phyloP scores from a whole-genome alignment of 2,888 invertebrate genomes.

The Stramonita haemastoma region DNA sequence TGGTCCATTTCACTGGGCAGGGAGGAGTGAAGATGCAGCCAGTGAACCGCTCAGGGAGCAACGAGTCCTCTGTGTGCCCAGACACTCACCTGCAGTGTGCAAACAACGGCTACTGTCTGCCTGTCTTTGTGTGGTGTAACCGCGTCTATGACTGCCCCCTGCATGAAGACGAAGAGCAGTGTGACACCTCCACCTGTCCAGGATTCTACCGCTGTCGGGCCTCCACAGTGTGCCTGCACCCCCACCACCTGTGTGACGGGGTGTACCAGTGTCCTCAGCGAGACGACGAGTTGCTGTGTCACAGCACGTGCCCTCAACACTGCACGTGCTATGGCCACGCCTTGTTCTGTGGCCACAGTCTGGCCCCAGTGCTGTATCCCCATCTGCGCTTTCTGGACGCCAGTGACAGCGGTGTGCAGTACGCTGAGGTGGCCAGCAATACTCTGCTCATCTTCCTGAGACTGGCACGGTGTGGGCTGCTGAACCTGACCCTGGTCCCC shows the following conservation, averaged over 20 bases:
- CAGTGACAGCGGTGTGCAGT: neutral
- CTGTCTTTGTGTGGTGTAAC: conserved; percentile 31
- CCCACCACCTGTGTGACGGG: neutral
- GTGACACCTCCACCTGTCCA: neutral
- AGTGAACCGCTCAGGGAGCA: neutral
- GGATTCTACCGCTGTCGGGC: conserved; percentile 15
- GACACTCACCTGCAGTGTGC: conserved; percentile 23
- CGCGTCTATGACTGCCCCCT: conserved; percentile 21
- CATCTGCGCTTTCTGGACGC: conserved; percentile 28
- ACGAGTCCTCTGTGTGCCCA: neutral
- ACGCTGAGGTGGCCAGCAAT: neutral
- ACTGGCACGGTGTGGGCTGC: conserved; percentile 4
- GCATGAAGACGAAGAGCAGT: conserved; percentile 5
- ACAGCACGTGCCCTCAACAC: neutral
- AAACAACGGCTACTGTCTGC: conserved; percentile 10
- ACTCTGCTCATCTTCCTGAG: conserved; percentile 22
- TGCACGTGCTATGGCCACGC: conserved; percentile 22
- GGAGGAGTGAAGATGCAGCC: neutral
- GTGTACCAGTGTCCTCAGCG: conserved; percentile 15
- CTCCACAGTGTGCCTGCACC: neutral
- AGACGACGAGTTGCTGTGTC: conserved; percentile 1
- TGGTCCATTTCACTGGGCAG: neutral
- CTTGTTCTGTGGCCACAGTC: neutral
- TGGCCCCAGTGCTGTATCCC: neutral
- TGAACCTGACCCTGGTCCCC: neutral